Conservation (phyloP, 2,113 vertebrate genomes). For the Hydrolagus affinis region DNA sequence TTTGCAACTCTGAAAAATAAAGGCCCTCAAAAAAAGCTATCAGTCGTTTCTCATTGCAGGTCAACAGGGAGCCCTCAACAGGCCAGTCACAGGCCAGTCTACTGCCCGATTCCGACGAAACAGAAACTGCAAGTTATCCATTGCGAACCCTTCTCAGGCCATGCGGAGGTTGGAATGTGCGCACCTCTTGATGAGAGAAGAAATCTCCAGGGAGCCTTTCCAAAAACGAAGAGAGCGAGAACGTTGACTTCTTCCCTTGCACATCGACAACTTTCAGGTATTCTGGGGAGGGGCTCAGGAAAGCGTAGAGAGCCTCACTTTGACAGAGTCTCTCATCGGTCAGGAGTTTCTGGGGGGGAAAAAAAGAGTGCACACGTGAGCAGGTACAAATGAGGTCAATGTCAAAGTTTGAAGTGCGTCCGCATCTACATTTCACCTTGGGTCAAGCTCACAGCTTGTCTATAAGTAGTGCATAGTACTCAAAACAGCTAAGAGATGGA, state of each 20-base stretch:
- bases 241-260: conserved; percentile 82
- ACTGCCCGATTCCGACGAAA: neutral
- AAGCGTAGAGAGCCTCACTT: conserved; percentile 94
- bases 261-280: conserved; percentile 86
- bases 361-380: conserved; percentile 38
- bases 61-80: too few species aligned
- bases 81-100: neutral
- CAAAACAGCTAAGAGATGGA: neutral
- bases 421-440: neutral
- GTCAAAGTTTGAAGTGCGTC: neutral
- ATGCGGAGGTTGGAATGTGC: conserved; percentile 17
- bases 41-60: too few species aligned
- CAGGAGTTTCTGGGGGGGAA: conserved; percentile 68
- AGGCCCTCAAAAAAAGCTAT: too few species aligned
- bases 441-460: neutral
- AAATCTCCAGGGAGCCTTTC: conserved; percentile 91
- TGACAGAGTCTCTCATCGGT: conserved; percentile 89
- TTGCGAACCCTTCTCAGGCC: neutral
- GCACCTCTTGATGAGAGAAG: conserved; percentile 93
- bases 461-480: neutral
- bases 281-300: conserved; percentile 92
- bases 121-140: neutral
- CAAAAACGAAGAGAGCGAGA: conserved; percentile 89
- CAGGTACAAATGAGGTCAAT: conserved; percentile 34
- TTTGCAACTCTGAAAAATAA: too few species aligned